Evolutionary conservation across 2,888 invertebrate genomes (phyloP).

Genomic region (Silvanus unidentatus): DNA sequence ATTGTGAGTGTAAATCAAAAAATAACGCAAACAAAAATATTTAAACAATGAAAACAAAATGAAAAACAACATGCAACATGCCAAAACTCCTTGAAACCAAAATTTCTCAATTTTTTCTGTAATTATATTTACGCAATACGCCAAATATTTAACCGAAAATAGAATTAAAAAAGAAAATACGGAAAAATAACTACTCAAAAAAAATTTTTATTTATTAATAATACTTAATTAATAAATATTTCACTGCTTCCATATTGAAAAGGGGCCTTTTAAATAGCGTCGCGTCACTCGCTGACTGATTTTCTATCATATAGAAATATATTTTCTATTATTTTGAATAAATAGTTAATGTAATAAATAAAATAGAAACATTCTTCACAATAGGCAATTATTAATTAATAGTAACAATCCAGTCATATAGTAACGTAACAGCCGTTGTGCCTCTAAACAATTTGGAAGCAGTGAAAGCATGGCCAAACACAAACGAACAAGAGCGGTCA

Average conservation of each 20-base stretch:
- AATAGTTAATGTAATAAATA: too few relatives aligned
- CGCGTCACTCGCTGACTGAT: slow-evolving; percentile 11
- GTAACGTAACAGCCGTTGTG: background rate
- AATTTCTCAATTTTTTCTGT: slow-evolving; percentile 7
- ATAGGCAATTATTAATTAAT: too few relatives aligned
- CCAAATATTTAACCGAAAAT: slow-evolving; percentile 13
- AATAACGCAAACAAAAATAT: slow-evolving; percentile 14
- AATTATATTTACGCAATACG: slow-evolving; percentile 21
- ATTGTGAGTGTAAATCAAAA: too few relatives aligned
- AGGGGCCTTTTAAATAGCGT: slow-evolving; percentile 9
- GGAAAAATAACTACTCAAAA: slow-evolving; percentile 18
- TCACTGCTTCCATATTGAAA: slow-evolving; percentile 33
- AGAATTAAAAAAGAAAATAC: slow-evolving; percentile 18
- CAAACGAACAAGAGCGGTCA: slow-evolving; percentile 46
- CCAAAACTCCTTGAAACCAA: slow-evolving; percentile 35
- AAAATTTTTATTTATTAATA: slow-evolving; percentile 17
- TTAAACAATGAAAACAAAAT: slow-evolving; percentile 26
- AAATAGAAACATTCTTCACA: too few relatives aligned
- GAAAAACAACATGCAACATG: slow-evolving; percentile 42
- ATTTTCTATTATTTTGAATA: too few relatives aligned
- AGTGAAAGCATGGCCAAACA: slow-evolving; percentile 40
- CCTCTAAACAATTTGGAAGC: slow-evolving; percentile 35
- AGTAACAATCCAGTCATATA: too few relatives aligned
- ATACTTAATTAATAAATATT: slow-evolving; percentile 13
- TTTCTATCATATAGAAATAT: too few relatives aligned